Evolutionary conservation across 1,140 invertebrate genomes (phyloP), one percentile per base, ranked within the genome.

Genomic region (Zaprionus vittiger): DNA sequence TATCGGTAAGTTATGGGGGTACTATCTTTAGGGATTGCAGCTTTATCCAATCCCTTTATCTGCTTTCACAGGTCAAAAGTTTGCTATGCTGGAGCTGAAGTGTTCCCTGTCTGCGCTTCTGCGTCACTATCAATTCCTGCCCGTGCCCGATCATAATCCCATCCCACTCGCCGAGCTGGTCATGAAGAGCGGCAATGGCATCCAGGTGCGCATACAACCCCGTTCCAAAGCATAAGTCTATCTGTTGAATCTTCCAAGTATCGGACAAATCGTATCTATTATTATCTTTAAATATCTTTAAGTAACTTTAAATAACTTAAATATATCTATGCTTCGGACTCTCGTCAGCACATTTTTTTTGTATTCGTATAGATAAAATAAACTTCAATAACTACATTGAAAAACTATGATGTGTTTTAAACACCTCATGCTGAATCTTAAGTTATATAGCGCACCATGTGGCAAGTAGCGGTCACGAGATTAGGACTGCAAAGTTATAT

Each of bases 1-100:
- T 83, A 96, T 96, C 65, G 96, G 95, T 95, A 81, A 93, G 87
- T 61, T n/a, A 54, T 17, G 15, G 26, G n/a, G 12, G 1, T 15
- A 17, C 5, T 2, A 1, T 5, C 26, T 15, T 31, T 9, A 31
- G 11, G 5, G 37, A 26, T 49, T 7, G 3, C 5, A 24, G 9
- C 11, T 14, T 9, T 5, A 11, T 26, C 28, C 31, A 28, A 28
- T 4, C 14, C 24, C 41, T 17, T 20, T 5, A 9, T 0, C 26
- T 1, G 2, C 22, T 37, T 66, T 31, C 28, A 7, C 26, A 93
- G 93, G 93, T 57, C 93, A 94, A 91, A 94, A 93, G 67, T 94
- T 93, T 62, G 93, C 93, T 22, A 93, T 94, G 80, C 78, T 94
- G 54, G 92, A 93, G 67, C 75, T 94, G n/a, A 94, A 94, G 79